phyloP scores from a whole-genome alignment of 2,113 vertebrate genomes.

The Phaetusa simplex region DNA sequence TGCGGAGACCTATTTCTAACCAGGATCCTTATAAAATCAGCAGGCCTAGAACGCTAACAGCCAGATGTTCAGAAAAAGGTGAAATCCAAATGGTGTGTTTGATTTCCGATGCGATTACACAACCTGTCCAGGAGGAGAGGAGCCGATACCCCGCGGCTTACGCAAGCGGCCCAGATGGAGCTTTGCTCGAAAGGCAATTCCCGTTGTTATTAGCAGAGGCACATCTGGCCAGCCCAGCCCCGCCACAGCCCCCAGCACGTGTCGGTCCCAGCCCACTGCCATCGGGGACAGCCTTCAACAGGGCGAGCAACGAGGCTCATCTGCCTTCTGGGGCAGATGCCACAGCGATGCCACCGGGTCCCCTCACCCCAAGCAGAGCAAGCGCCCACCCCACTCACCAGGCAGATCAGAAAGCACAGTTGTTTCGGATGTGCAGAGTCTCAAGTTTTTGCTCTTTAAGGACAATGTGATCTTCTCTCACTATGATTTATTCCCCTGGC shows the following conservation, averaged over 20 bases:
- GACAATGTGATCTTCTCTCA: neutral
- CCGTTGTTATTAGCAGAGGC: constrained; percentile 37
- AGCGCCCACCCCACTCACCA: fast-evolving
- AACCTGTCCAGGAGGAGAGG: constrained; percentile 25
- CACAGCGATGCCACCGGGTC: too few species aligned
- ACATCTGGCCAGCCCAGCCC: constrained; percentile 12
- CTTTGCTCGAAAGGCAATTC: neutral
- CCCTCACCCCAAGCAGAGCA: neutral
- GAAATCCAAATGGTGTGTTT: neutral
- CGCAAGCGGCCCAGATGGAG: neutral
- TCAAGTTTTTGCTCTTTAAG: neutral
- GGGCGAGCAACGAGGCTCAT: neutral
- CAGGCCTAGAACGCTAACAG: neutral
- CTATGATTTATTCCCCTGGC: neutral
- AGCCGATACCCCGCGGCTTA: neutral
- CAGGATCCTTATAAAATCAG: neutral
- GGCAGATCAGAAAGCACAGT: neutral
- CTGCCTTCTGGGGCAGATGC: neutral
- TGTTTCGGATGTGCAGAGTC: neutral
- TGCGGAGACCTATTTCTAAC: neutral
- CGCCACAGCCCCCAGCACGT: neutral
- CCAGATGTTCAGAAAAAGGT: constrained; percentile 56
- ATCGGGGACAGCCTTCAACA: neutral
- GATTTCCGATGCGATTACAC: neutral
- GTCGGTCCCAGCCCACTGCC: neutral